phyloP scores from a whole-genome alignment of 1,140 invertebrate genomes.

The Dendroctonus ponderosae region DNA sequence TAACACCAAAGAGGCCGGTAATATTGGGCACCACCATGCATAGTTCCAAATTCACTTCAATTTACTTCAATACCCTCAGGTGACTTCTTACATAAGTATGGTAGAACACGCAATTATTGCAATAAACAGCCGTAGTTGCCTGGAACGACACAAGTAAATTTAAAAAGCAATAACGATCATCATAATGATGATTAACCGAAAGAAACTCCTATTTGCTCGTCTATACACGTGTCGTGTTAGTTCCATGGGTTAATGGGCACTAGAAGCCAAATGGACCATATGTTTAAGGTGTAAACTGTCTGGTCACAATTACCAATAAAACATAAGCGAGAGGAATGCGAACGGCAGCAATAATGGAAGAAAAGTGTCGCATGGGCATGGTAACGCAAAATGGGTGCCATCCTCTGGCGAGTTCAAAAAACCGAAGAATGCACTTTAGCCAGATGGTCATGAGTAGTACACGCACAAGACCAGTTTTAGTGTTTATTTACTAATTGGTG shows the following conservation, averaged over 20 bases:
- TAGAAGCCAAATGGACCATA: too few relatives aligned
- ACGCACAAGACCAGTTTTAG: constrained; percentile 16
- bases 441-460: constrained; percentile 12
- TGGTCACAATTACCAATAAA: neutral
- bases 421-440: constrained; percentile 7
- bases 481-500: constrained; percentile 23
- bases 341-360: neutral
- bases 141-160: neutral
- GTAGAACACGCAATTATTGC: too few relatives aligned
- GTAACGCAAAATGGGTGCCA: neutral
- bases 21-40: too few relatives aligned
- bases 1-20: too few relatives aligned
- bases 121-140: too few relatives aligned
- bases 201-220: constrained; percentile 1
- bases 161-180: neutral
- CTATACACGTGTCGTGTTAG: neutral
- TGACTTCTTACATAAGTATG: too few relatives aligned
- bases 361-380: neutral
- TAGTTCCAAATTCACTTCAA: too few relatives aligned
- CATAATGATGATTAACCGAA: neutral
- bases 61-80: too few relatives aligned
- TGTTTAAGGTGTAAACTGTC: too few relatives aligned
- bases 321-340: neutral
- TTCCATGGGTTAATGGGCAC: neutral
- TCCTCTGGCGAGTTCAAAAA: constrained; percentile 4